phyloP scores from a whole-genome alignment of 1,140 invertebrate species.

The Ephestia elutella region DNA sequence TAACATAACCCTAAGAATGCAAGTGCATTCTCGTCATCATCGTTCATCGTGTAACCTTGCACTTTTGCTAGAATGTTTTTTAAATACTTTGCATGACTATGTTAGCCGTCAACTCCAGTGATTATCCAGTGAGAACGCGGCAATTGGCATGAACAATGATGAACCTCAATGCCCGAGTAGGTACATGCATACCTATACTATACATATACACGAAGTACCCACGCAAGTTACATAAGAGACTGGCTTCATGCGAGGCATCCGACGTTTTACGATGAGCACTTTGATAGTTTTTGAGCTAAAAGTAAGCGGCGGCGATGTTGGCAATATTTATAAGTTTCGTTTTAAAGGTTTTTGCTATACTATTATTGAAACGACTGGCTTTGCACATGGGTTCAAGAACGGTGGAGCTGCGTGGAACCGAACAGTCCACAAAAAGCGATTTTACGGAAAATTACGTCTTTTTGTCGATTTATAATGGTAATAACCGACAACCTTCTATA shows the following conservation, averaged over 20 bases:
- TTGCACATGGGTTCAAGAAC: neutral
- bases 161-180: slow-evolving; percentile 28
- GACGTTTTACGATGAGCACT: slow-evolving; percentile 55
- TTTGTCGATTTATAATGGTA: neutral
- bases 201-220: slow-evolving; percentile 9
- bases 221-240: slow-evolving; percentile 38
- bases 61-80: slow-evolving; percentile 44
- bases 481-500: too few relatives aligned
- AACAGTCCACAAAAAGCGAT: neutral
- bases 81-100: slow-evolving; percentile 32
- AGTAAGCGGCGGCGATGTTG: slow-evolving; percentile 42
- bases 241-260: slow-evolving; percentile 34
- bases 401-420: neutral
- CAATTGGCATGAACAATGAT: slow-evolving; percentile 53
- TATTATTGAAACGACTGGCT: neutral
- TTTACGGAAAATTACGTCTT: neutral
- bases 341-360: neutral
- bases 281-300: slow-evolving; percentile 42
- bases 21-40: slow-evolving; percentile 6
- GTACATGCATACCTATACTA: slow-evolving; percentile 17
- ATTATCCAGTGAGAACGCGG: slow-evolving; percentile 52
- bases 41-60: slow-evolving; percentile 37
- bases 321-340: slow-evolving; percentile 26
- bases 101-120: slow-evolving; percentile 25
- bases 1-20: slow-evolving; percentile 6